Base-by-base conservation (phyloP, 2,888 invertebrate genomes). In the Himalopsyche kuldschensis region DNA sequence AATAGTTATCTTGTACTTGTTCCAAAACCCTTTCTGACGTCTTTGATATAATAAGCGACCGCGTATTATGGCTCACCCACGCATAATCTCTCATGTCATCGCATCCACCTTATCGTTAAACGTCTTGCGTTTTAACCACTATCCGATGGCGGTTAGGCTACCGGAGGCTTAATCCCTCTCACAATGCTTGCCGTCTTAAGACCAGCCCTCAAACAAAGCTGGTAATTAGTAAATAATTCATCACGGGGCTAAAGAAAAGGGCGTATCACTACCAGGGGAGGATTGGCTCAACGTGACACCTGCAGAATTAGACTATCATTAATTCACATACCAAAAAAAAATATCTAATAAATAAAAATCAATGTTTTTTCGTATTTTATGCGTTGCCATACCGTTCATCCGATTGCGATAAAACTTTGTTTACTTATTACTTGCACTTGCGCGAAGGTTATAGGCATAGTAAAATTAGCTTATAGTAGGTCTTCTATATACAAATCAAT, bases 161-260 rank as follows among this genome's bases (percentile, higher is more conserved):
- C 69, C 69, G 69, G 81, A 81, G 84, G 75, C 76, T 82, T 84
- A 77, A 81, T 69, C 69, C 41, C 30, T 78, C 82, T 48, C 75
- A 79, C 79, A 47, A 78, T 55, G 55, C 55, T 47, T 46, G 30
- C 81, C 76, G 81, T 81, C 82, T 82, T 82, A 78, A 75, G 82
- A 83, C 55, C 76, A 78, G 47, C 75, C 82, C 86, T 75, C 81
- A 80, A 69, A 55, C 81, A 80, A 85, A 84, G 84, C 85, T 83
- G 83, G 85, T 86, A 86, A 86, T 86, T 86, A 86, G 86, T 86
- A 85, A 86, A 86, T 86, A 86, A 86, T 86, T 86, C 86, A 86
- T 85, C 86, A 83, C 47, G 84, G 82, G 82, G 76, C 69, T 69
- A 69, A 79, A 81, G 81, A 47, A 82, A 84, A 81, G 84, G 83